These are phyloP conservation scores for Pristionchus fissidentatus DNA, from an alignment of 2,888 invertebrate species.

Conservation along the genomic window DNA sequence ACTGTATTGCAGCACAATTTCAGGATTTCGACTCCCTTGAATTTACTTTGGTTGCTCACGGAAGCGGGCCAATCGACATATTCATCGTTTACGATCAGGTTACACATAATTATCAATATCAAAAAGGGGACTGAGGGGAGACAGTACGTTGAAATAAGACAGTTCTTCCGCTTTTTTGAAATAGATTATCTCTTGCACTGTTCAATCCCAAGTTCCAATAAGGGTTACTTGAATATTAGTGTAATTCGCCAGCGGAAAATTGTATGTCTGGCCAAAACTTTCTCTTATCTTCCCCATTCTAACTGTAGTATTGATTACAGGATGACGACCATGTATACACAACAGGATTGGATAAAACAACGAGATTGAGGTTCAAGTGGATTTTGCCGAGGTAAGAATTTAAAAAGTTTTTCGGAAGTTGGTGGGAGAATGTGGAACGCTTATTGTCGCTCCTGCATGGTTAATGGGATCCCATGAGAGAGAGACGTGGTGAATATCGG, in stretches of 20 bases:
- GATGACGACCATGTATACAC: slow-evolving; percentile 48
- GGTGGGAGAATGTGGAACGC: no score
- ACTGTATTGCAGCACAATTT: background rate
- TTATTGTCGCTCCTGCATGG: no score
- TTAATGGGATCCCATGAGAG: no score
- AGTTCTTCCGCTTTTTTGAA: no score
- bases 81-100: slow-evolving; percentile 30
- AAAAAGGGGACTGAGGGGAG: background rate
- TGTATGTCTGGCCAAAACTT: background rate
- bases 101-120: background rate
- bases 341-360: slow-evolving; percentile 26
- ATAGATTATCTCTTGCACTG: background rate
- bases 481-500: no score
- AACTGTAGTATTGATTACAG: background rate
- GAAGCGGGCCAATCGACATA: slow-evolving; percentile 27
- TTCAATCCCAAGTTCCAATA: background rate
- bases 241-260: background rate
- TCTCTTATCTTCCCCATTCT: background rate
- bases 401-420: background rate
- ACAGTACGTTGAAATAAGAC: background rate
- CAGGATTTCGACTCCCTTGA: slow-evolving; percentile 45
- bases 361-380: slow-evolving; percentile 37
- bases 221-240: no score
- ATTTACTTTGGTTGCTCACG: slow-evolving; percentile 43
- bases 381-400: slow-evolving; percentile 14